Percentiles rank a stretch among this genome's conserved stretches.
These are phyloP conservation scores for Suncus etruscus DNA, from an alignment of 2,113 vertebrate species.

Conservation along the genomic window DNA sequence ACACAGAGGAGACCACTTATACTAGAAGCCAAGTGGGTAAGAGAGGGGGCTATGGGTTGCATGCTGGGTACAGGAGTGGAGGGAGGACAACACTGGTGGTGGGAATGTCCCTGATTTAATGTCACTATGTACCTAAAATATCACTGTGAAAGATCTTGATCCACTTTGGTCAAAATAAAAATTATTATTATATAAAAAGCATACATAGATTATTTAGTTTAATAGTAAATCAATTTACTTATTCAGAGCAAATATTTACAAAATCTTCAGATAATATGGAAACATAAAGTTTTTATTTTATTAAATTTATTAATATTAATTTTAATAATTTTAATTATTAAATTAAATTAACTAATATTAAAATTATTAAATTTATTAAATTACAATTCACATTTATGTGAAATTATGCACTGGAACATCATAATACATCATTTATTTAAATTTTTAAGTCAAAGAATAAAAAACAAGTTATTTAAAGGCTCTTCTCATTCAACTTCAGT, in stretches of 20 bases:
- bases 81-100: no score
- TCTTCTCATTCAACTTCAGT: conserved; percentile 63
- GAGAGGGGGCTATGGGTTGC: no score
- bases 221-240: conserved; percentile 67
- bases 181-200: conserved; percentile 65
- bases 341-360: no score
- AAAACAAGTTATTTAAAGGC: conserved; percentile 41
- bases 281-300: conserved; percentile 64
- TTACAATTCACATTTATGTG: conserved; percentile 78
- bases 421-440: conserved; percentile 71
- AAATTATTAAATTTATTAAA: conserved; percentile 70
- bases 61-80: no score
- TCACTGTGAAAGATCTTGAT: no score
- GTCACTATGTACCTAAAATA: no score
- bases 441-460: conserved; percentile 62
- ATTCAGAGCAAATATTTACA: conserved; percentile 71
- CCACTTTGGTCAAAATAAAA: no score
- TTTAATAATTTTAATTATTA: no score
- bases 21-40: no score
- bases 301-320: conserved; percentile 62
- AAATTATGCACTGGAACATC: conserved; percentile 51
- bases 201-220: conserved; percentile 56
- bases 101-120: no score
- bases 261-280: conserved; percentile 61
- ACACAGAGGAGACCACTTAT: no score